Evolutionary conservation across 2,113 vertebrate genomes (phyloP), one percentile per base, ranked within the genome.

Genomic region (Picathartes gymnocephalus): DNA sequence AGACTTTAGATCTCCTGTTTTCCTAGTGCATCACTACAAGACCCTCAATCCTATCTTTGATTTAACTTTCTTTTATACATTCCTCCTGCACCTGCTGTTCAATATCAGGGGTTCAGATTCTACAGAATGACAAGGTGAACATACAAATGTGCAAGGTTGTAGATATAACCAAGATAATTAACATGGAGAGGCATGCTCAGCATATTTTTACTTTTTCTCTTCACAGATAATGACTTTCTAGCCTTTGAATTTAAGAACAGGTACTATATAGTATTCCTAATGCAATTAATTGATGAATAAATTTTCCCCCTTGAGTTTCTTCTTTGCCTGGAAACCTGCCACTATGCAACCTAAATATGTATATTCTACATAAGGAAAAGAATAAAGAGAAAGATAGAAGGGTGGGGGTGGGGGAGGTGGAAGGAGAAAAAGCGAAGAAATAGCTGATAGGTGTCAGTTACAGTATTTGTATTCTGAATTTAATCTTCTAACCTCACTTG

Each of bases 101-200:
- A 51, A 42, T 95, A 95, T 80, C 81, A 90, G 70, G 42, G 45
- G 28, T 80, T 96, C 88, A 83, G 47, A 81, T 92, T 88, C 85
- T 71, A 33, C 9, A 25, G 64, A 90, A 88, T 96, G 92, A 96
- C 85, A 94, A 90, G 72, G 56, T 86, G 86, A 96, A 79, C 79
- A 93, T 91, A 96, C 44, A 92, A 96, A 95, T 91, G 51, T 92
- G 56, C 58, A 78, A 86, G 76, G 64, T 40, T 91, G 71, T 92
- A 65, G 92, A 93, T 81, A 28, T 90, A 96, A 90, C 87, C 56
- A 86, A 71, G 85, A 88, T 90, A 95, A 96, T 95, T 94, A 97
- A 86, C 79, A 92, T 77, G 45, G 78, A 93, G 42, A 77, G 42
- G 56, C 85, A 91, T 40, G 79, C 74, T 94, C 87, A 95, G 94